Evolutionary conservation across 2,888 invertebrate genomes (phyloP).

Genomic region (Dynastes hyllus): DNA sequence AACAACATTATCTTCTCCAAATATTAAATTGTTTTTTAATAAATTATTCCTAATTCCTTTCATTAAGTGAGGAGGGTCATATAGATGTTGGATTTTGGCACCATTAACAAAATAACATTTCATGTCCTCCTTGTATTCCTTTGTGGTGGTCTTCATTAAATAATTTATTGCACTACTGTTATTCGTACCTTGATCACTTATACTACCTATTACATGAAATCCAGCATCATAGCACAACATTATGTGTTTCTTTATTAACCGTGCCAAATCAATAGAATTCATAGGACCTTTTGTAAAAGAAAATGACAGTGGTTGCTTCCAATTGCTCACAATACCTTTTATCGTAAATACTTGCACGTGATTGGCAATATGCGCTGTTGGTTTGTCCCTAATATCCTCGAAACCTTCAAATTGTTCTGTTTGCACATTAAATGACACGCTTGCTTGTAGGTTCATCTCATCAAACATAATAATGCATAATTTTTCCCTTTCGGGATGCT

Average conservation of each 20-base stretch:
- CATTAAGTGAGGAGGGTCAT: conserved; percentile 51
- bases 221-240: conserved; percentile 19
- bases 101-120: conserved; percentile 35
- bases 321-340: conserved; percentile 4
- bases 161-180: conserved; percentile 42
- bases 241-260: conserved; percentile 45
- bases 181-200: conserved; percentile 41
- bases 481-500: too few species aligned
- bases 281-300: conserved; percentile 20
- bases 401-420: too few species aligned
- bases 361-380: conserved; percentile 14
- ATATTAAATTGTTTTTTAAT: conserved; percentile 46
- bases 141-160: conserved; percentile 8
- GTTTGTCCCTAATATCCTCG: not conserved
- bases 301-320: conserved; percentile 49
- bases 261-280: conserved; percentile 35
- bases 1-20: not conserved
- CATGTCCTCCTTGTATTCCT: not conserved
- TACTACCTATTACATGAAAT: conserved; percentile 10
- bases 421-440: too few species aligned
- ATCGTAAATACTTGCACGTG: conserved; percentile 32
- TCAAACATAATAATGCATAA: too few species aligned
- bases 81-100: conserved; percentile 40
- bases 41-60: conserved; percentile 24
- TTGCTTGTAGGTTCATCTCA: too few species aligned